Conservation (phyloP, 35 echinoderm and acorn worm species). For the Eucidaris tribuloides region DNA sequence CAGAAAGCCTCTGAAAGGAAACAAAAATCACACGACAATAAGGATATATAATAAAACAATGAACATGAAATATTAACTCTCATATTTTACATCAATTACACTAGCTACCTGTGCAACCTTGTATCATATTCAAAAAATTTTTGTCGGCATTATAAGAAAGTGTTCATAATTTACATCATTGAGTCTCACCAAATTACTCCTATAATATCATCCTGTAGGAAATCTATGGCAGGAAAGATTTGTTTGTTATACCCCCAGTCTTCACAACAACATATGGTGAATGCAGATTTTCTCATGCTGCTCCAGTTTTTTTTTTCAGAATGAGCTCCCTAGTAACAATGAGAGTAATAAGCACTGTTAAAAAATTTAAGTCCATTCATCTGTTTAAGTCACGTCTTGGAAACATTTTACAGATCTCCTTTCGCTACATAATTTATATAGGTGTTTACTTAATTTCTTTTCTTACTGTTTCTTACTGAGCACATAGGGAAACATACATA, state of each 20-base stretch:
- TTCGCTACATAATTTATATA: background rate
- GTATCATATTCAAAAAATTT: background rate
- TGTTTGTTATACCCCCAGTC: too few relatives aligned
- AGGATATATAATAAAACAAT: background rate
- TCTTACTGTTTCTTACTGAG: background rate
- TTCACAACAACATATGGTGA: too few relatives aligned
- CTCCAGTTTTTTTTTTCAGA: too few relatives aligned
- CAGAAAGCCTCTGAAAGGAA: slow-evolving; percentile 54
- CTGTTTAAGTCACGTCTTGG: too few relatives aligned
- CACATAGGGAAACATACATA: background rate
- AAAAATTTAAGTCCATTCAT: too few relatives aligned
- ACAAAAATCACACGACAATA: background rate
- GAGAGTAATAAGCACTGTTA: too few relatives aligned
- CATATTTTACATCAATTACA: background rate
- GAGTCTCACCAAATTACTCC: background rate
- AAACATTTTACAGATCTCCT: too few relatives aligned
- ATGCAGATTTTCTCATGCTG: too few relatives aligned
- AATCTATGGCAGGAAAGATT: too few relatives aligned
- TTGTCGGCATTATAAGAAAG: background rate
- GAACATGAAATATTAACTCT: background rate
- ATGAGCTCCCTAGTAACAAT: too few relatives aligned
- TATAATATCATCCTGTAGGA: too few relatives aligned
- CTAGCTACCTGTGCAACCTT: too few relatives aligned
- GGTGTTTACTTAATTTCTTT: background rate
- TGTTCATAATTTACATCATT: background rate